Percentiles rank a stretch among this genome's conserved stretches.
Conservation (phyloP, 2,113 vertebrate species). For the Marcusenius ussheri region DNA sequence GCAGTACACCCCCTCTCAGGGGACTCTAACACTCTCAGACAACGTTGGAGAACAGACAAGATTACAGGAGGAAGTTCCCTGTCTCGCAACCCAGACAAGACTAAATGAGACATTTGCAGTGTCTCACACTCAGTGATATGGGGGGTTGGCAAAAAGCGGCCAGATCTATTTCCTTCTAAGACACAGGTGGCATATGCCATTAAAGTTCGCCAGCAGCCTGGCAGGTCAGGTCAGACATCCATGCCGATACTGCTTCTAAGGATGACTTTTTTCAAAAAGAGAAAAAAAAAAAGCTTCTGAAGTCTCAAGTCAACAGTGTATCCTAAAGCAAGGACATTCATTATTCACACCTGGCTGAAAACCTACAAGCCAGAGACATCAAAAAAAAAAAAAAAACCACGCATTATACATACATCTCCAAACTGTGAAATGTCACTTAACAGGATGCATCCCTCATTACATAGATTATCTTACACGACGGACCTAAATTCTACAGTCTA, state of each 20-base stretch:
- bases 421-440: neutral
- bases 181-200: conserved; percentile 6
- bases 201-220: neutral
- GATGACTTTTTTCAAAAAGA: conserved; percentile 2
- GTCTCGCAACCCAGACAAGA: conserved; percentile 37
- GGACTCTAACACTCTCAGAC: conserved; percentile 53
- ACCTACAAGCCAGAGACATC: neutral
- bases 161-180: conserved; percentile 9
- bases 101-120: conserved; percentile 50
- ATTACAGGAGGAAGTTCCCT: conserved; percentile 47
- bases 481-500: neutral
- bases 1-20: conserved; percentile 61
- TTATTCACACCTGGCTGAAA: neutral
- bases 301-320: neutral
- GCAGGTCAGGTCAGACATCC: neutral
- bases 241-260: neutral
- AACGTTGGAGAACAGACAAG: conserved; percentile 49
- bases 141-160: conserved; percentile 20
- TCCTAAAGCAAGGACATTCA: neutral
- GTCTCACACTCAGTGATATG: conserved; percentile 36
- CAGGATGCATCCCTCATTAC: neutral
- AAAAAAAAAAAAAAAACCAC: neutral
- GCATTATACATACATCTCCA: neutral
- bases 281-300: neutral
- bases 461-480: neutral